These are phyloP conservation scores for Isichthys henryi DNA, from an alignment of 2,113 vertebrate species.

Conservation along the genomic window DNA sequence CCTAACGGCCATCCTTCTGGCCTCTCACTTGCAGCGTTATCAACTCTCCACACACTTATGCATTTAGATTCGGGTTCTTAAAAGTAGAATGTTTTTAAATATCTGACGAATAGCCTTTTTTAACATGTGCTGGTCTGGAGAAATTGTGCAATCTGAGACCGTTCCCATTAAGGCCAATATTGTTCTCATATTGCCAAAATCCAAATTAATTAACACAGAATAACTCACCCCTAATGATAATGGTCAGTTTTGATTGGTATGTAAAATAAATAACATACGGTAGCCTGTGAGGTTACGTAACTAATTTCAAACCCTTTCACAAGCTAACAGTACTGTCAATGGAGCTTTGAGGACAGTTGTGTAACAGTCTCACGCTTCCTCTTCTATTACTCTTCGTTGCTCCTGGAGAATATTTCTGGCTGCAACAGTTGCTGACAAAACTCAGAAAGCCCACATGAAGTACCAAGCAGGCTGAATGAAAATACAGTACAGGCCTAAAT, in stretches of 20 bases:
- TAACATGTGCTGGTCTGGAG: background rate
- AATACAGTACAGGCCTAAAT: slow-evolving; percentile 12
- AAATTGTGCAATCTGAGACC: background rate
- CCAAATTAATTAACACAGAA: background rate
- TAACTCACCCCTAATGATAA: background rate
- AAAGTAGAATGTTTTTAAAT: background rate
- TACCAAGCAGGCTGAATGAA: background rate
- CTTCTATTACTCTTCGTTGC: background rate
- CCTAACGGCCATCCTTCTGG: background rate
- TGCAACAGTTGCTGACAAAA: slow-evolving; percentile 11
- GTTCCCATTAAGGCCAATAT: background rate
- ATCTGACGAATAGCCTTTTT: background rate
- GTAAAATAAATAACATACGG: background rate
- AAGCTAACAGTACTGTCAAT: background rate
- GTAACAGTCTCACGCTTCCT: background rate
- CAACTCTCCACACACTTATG: background rate
- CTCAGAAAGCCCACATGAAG: background rate
- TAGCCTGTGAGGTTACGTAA: background rate
- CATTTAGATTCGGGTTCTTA: background rate
- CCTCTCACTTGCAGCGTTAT: background rate
- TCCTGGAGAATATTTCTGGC: slow-evolving; percentile 8
- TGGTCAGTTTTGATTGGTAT: background rate
- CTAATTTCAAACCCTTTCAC: background rate
- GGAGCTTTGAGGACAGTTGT: background rate
- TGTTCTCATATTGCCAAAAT: background rate